phyloP scores from a whole-genome alignment of 1,140 invertebrate genomes.

The Anoplolepis gracilipes region DNA sequence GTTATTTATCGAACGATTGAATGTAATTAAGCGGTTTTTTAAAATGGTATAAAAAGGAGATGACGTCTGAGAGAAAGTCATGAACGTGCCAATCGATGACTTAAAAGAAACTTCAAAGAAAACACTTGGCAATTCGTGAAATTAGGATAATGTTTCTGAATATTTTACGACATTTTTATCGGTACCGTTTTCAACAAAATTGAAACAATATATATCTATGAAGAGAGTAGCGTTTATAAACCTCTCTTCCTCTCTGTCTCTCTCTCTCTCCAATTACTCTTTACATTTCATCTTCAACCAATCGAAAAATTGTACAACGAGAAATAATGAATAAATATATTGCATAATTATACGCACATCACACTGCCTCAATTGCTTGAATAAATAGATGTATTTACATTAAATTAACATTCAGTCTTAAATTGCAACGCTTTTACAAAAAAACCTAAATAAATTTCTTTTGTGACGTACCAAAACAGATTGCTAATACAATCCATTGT shows the following conservation, averaged over 20 bases:
- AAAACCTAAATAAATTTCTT: too few species aligned
- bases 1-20: constrained; percentile 2
- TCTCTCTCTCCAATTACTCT: background rate
- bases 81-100: constrained; percentile 2
- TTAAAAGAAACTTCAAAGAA: constrained; percentile 56
- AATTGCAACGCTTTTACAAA: too few species aligned
- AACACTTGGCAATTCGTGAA: constrained; percentile 42
- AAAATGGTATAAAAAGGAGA: background rate
- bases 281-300: constrained; percentile 24
- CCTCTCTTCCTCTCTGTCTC: background rate
- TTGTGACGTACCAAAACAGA: too few species aligned
- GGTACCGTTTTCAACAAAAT: constrained; percentile 50
- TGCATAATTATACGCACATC: background rate
- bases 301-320: background rate
- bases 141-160: constrained; percentile 60
- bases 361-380: too few species aligned
- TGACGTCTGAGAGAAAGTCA: background rate
- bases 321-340: background rate
- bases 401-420: too few species aligned
- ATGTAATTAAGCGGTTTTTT: constrained; percentile 58
- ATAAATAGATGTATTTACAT: too few species aligned
- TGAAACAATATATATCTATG: constrained; percentile 21
- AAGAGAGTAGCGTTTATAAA: background rate
- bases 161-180: constrained; percentile 38
- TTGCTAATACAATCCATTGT: too few species aligned